Evolutionary conservation across 2,888 invertebrate genomes (phyloP).

Genomic region (Dryadula phaetusa): DNA sequence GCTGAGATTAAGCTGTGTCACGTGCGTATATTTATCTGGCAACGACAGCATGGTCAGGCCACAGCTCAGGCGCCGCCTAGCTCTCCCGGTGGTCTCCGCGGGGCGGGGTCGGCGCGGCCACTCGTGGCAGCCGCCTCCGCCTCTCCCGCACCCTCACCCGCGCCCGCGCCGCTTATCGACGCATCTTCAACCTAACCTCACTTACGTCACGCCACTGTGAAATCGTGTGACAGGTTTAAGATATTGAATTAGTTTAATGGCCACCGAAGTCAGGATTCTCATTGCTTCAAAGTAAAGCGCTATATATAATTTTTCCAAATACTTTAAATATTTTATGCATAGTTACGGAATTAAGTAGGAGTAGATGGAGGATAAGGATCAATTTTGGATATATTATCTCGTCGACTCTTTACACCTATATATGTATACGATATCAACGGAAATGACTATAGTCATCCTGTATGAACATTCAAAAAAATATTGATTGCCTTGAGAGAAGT

Average conservation of each 20-base stretch:
- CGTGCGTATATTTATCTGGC: conserved; percentile 58
- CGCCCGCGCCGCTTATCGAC: conserved; percentile 72
- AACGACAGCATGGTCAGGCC: conserved; percentile 46
- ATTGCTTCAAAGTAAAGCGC: conserved; percentile 24
- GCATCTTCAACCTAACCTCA: conserved; percentile 77
- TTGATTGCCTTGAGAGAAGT: conserved; percentile 36
- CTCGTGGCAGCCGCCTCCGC: conserved; percentile 68
- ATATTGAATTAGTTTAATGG: conserved; percentile 49
- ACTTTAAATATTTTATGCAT: background rate
- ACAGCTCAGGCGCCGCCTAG: conserved; percentile 71
- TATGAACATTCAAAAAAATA: conserved; percentile 28
- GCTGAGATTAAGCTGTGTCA: conserved; percentile 64
- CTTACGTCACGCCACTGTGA: conserved; percentile 67
- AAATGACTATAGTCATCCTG: conserved; percentile 6
- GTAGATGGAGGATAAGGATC: too few species aligned
- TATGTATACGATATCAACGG: background rate
- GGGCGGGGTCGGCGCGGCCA: conserved; percentile 81
- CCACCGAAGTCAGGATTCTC: conserved; percentile 36
- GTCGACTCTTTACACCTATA: background rate
- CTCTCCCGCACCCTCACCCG: conserved; percentile 55
- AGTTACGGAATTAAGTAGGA: background rate
- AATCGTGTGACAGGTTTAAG: conserved; percentile 49
- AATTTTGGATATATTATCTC: background rate
- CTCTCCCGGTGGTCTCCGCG: conserved; percentile 84
- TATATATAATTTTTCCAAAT: conserved; percentile 8